These are phyloP conservation scores for Tragelaphus strepsiceros DNA, from an alignment of 2,113 vertebrate species.

Conservation along the genomic window DNA sequence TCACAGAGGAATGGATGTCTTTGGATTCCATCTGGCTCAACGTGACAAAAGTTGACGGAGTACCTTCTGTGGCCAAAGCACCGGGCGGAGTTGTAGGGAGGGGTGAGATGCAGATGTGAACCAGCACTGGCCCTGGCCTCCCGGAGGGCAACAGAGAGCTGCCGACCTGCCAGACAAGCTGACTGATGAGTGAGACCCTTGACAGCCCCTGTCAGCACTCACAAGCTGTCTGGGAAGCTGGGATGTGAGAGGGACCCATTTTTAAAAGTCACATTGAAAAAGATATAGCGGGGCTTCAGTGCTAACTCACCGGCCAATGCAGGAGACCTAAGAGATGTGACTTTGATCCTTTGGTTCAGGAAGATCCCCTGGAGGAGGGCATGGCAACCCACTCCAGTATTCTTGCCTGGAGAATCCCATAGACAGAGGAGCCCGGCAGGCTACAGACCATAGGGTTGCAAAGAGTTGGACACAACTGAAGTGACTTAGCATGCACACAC, in stretches of 20 bases:
- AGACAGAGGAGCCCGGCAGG: background rate
- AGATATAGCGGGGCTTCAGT: background rate
- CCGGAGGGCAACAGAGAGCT: background rate
- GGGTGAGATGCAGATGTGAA: background rate
- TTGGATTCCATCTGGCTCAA: background rate
- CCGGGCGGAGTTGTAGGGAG: background rate
- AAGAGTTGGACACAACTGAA: background rate
- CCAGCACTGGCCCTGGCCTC: background rate
- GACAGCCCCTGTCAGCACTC: background rate
- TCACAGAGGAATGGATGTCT: background rate
- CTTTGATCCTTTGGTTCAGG: background rate
- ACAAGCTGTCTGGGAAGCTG: background rate
- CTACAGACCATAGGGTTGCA: background rate
- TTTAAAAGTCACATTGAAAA: background rate
- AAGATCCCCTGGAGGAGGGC: background rate
- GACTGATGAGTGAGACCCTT: background rate
- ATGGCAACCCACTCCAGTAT: background rate
- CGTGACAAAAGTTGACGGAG: background rate
- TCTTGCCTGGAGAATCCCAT: background rate
- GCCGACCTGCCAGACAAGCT: background rate
- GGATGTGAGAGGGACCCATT: background rate
- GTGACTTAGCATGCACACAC: background rate
- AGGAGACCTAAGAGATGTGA: background rate
- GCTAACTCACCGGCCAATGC: background rate
- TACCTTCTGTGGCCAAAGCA: background rate